Evolutionary conservation across 2,888 invertebrate genomes (phyloP).

Genomic region (Cancer borealis): DNA sequence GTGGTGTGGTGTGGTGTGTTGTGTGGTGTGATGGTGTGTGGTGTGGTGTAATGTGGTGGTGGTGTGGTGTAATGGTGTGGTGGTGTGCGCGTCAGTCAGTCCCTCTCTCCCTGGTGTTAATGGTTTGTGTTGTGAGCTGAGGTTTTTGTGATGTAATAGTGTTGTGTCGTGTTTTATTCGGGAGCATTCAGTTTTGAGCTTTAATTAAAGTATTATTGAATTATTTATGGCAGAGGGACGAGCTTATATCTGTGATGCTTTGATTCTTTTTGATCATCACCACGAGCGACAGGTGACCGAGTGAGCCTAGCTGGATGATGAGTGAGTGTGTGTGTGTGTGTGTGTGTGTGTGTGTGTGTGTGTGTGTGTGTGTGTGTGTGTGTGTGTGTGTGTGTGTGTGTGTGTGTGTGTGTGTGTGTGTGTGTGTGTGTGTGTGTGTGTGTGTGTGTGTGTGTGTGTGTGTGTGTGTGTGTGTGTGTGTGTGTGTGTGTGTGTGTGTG

Average conservation of each 20-base stretch:
- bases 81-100: too few relatives aligned
- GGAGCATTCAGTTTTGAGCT: conserved; percentile 30
- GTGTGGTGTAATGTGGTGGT: too few relatives aligned
- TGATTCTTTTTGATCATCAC: conserved; percentile 1
- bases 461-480: too few relatives aligned
- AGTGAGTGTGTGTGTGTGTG: too few relatives aligned
- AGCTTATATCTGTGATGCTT: not conserved
- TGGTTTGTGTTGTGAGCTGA: not conserved
- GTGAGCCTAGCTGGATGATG: too few relatives aligned
- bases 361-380: conserved; percentile 43
- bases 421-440: conserved; percentile 41
- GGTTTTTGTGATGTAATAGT: conserved; percentile 5
- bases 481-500: conserved; percentile 14
- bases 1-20: too few relatives aligned
- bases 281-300: not conserved
- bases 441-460: conserved; percentile 35
- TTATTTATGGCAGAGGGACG: not conserved
- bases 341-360: not conserved
- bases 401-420: not conserved
- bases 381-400: conserved; percentile 28
- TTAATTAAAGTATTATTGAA: conserved; percentile 24
- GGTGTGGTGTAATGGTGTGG: too few relatives aligned
- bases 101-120: not conserved
- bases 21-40: too few relatives aligned
- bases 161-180: conserved; percentile 9